Percentiles rank a stretch among this genome's conserved stretches.
These are phyloP conservation scores for Aphis craccivora DNA, from an alignment of 1,140 invertebrate genomes.

Conservation along the genomic window DNA sequence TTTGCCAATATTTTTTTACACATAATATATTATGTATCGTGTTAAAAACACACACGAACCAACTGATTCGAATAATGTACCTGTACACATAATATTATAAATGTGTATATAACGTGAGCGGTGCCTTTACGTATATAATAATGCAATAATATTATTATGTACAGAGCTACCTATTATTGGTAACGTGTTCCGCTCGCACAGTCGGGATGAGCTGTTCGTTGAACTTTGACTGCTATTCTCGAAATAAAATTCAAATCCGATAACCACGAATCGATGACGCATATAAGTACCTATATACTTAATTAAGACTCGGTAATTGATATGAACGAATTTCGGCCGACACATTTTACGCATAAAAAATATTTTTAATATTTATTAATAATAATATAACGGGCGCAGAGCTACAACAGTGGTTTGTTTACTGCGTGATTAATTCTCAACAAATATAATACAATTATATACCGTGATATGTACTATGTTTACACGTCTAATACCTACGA, in stretches of 20 bases:
- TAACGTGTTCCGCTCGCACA: background rate
- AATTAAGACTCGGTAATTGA: background rate
- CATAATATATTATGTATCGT: background rate
- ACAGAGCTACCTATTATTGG: background rate
- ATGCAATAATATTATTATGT: background rate
- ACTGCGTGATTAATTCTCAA: background rate
- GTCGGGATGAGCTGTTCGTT: background rate
- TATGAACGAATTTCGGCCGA: background rate
- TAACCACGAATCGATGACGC: background rate
- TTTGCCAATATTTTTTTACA: background rate
- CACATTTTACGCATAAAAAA: no score
- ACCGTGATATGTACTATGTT: background rate
- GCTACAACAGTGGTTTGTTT: background rate
- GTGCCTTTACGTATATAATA: background rate
- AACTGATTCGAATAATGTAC: background rate
- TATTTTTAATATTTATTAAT: background rate
- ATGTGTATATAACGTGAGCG: background rate
- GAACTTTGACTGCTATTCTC: background rate
- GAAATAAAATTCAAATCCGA: background rate
- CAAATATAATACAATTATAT: background rate
- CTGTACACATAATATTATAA: no score
- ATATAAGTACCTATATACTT: no score
- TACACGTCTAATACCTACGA: background rate
- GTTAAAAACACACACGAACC: no score
- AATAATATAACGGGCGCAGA: background rate